Evolutionary conservation across 2,797 vertebrate genomes (phyloP).

Genomic region (Sparidentex hasta): DNA sequence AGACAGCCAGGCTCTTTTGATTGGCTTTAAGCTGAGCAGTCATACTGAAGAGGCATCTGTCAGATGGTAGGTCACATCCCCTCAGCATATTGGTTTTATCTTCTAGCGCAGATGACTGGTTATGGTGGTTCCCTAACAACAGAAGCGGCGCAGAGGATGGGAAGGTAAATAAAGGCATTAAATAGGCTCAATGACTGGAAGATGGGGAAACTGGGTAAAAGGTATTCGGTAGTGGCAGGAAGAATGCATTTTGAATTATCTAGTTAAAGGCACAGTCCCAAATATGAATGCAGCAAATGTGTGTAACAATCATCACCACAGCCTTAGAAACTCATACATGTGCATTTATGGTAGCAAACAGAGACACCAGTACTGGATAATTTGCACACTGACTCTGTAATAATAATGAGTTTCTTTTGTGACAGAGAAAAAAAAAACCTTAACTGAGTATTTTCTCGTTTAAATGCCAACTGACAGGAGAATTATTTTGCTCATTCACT

Average conservation of each 20-base stretch:
- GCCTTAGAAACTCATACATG: slow-evolving; percentile 1
- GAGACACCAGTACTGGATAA: neutral
- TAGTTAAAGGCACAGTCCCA: slow-evolving; percentile 33
- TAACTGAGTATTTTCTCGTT: neutral
- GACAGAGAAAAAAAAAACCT: neutral
- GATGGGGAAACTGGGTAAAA: slow-evolving; percentile 40
- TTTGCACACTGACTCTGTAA: neutral
- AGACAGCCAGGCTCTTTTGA: slow-evolving; percentile 64
- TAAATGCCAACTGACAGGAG: neutral
- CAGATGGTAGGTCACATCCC: slow-evolving; percentile 62
- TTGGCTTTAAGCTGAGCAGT: slow-evolving; percentile 74
- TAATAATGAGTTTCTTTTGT: neutral
- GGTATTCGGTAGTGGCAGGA: slow-evolving; percentile 55
- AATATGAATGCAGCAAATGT: slow-evolving; percentile 31
- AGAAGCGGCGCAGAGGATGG: slow-evolving; percentile 36
- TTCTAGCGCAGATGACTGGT: slow-evolving; percentile 49
- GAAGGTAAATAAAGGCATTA: slow-evolving; percentile 41
- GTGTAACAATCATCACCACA: slow-evolving; percentile 6
- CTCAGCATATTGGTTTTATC: slow-evolving; percentile 64
- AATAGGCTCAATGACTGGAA: slow-evolving; percentile 59
- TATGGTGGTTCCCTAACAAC: slow-evolving; percentile 56
- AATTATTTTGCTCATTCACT: neutral
- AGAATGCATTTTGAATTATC: slow-evolving; percentile 64
- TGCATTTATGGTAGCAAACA: slow-evolving; percentile 7
- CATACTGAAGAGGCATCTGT: slow-evolving; percentile 67